phyloP scores from a whole-genome alignment of 1,140 invertebrate genomes.

The Ostrea denselamellosa region DNA sequence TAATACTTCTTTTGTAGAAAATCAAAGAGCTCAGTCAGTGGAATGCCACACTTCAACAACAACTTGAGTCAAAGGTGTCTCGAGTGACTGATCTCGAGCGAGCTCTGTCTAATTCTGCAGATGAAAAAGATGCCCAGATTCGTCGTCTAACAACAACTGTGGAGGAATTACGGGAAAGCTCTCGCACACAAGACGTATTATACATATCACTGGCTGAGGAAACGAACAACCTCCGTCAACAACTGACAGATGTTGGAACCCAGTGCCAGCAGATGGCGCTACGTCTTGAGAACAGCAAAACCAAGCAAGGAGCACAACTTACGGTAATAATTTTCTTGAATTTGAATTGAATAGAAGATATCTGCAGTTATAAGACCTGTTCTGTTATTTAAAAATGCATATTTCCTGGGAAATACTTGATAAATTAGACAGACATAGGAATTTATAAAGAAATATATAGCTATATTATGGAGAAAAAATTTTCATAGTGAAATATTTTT shows the following conservation, averaged over 20 bases:
- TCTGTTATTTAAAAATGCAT: too few relatives aligned
- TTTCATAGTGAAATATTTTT: too few relatives aligned
- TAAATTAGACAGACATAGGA: background rate
- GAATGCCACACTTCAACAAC: background rate
- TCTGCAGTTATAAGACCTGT: too few relatives aligned
- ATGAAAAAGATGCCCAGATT: slow-evolving; percentile 60
- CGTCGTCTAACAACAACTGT: slow-evolving; percentile 44
- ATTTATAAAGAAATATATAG: background rate
- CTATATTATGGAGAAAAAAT: background rate
- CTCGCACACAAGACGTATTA: slow-evolving; percentile 52
- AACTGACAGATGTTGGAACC: slow-evolving; percentile 56
- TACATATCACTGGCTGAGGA: slow-evolving; percentile 55
- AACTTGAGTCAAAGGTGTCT: background rate
- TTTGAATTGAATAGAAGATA: background rate
- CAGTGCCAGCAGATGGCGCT: slow-evolving; percentile 59
- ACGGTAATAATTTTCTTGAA: background rate
- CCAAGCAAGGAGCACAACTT: slow-evolving; percentile 29
- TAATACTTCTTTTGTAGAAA: background rate
- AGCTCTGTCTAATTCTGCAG: slow-evolving; percentile 53
- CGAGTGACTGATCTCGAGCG: slow-evolving; percentile 51
- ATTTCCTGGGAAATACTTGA: background rate
- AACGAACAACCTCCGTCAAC: slow-evolving; percentile 55
- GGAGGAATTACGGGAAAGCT: slow-evolving; percentile 48
- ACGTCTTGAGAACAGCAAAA: slow-evolving; percentile 42
- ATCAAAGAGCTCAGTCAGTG: background rate